phyloP scores from a whole-genome alignment of 2,113 vertebrate species.

The Psittacula cyanocephala region DNA sequence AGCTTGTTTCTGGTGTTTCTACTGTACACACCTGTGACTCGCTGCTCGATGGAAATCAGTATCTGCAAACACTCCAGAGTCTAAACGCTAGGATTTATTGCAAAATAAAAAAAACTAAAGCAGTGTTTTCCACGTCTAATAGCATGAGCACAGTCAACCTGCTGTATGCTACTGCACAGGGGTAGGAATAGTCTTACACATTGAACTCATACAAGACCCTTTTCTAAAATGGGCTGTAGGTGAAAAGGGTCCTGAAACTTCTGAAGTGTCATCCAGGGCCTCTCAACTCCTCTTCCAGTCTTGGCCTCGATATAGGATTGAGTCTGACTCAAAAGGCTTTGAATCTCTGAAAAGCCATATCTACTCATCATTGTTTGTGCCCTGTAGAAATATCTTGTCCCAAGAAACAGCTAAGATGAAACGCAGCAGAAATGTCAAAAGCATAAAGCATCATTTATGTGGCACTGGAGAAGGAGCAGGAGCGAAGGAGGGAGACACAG shows the following conservation, averaged over 20 bases:
- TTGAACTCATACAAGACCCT: neutral
- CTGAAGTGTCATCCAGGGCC: neutral
- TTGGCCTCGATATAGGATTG: neutral
- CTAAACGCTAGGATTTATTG: neutral
- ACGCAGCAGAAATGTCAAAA: neutral
- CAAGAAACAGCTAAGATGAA: neutral
- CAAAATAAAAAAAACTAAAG: neutral
- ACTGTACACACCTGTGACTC: neutral
- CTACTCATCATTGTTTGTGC: neutral
- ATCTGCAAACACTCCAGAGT: neutral
- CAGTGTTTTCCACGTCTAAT: neutral
- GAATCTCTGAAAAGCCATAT: neutral
- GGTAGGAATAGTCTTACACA: neutral
- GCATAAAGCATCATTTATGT: neutral
- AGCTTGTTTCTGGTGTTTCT: neutral
- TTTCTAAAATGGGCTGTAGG: neutral
- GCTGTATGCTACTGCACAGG: neutral
- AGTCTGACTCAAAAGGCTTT: neutral
- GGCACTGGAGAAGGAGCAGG: neutral
- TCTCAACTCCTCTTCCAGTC: neutral
- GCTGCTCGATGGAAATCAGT: neutral
- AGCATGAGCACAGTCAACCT: neutral
- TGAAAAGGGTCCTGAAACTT: neutral
- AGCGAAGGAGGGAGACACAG: accelerated
- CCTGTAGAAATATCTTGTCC: neutral